phyloP scores from a whole-genome alignment of 2,888 invertebrate genomes.

The Pseudanteris insignis region DNA sequence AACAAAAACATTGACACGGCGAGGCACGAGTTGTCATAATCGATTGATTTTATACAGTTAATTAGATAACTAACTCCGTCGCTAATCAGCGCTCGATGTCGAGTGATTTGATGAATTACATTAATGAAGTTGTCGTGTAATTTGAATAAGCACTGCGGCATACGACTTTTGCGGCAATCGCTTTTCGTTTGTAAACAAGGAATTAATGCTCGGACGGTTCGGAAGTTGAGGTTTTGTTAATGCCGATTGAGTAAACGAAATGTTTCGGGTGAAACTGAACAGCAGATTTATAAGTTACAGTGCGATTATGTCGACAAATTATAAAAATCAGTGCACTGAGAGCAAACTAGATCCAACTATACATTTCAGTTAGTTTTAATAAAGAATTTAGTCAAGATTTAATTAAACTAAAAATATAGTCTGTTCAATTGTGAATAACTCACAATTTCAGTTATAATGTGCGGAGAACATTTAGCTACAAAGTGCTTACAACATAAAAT shows the following conservation, averaged over 20 bases:
- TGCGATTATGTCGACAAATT: too few relatives aligned
- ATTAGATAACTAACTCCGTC: constrained; percentile 25
- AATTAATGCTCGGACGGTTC: constrained; percentile 6
- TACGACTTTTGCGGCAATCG: constrained; percentile 9
- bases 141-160: constrained; percentile 1
- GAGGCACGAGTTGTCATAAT: constrained; percentile 9
- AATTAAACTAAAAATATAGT: too few relatives aligned
- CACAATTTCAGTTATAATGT: not conserved
- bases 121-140: constrained; percentile 1
- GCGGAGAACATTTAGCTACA: too few relatives aligned
- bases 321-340: too few relatives aligned
- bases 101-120: constrained; percentile 10
- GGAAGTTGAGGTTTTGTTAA: constrained; percentile 3
- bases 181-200: constrained; percentile 9
- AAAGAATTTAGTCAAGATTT: too few relatives aligned
- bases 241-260: constrained; percentile 1
- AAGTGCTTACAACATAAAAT: too few relatives aligned
- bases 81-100: constrained; percentile 28
- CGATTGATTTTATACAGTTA: constrained; percentile 24
- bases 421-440: too few relatives aligned
- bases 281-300: not conserved
- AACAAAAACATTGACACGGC: constrained; percentile 3
- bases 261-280: constrained; percentile 13
- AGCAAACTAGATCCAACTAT: too few relatives aligned
- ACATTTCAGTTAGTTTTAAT: too few relatives aligned